phyloP scores from a whole-genome alignment of 1,140 invertebrate genomes.

The Drosophila tristis region DNA sequence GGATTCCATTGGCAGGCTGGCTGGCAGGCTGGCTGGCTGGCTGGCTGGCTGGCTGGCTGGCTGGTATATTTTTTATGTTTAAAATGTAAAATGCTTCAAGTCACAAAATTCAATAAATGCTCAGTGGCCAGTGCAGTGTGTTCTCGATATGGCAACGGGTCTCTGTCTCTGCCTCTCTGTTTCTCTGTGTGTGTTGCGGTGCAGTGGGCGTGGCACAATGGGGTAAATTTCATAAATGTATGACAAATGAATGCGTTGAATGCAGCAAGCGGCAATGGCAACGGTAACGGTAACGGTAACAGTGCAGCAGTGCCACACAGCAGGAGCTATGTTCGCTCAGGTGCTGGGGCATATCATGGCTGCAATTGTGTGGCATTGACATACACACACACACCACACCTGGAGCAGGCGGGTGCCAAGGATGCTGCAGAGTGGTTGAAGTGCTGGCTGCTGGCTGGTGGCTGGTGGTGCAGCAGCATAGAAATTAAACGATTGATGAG shows the following conservation, averaged over 20 bases:
- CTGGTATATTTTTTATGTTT: conserved; percentile 60
- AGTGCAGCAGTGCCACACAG: not conserved
- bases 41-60: conserved; percentile 41
- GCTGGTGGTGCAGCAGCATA: not conserved
- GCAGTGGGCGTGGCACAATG: conserved; percentile 42
- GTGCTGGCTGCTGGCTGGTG: no score
- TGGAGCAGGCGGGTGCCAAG: not conserved
- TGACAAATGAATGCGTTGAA: conserved; percentile 52
- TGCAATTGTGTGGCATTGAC: conserved; percentile 39
- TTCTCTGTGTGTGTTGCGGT: not conserved
- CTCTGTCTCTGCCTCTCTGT: no score
- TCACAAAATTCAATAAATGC: conserved; percentile 75
- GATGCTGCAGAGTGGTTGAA: not conserved
- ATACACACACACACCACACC: not conserved
- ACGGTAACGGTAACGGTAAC: conserved; percentile 1
- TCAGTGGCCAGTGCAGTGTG: conserved; percentile 18
- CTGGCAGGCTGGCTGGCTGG: conserved; percentile 13
- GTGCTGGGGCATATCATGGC: conserved; percentile 31
- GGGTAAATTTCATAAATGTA: conserved; percentile 64
- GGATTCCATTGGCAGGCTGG: not conserved
- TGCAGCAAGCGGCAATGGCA: conserved; percentile 30
- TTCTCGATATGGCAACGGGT: not conserved
- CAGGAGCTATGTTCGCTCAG: conserved; percentile 27
- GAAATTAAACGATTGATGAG: conserved; percentile 44
- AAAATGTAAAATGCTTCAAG: conserved; percentile 70